Percentiles rank a stretch among this genome's conserved stretches.
Evolutionary conservation across 2,113 vertebrate genomes (phyloP).

Genomic region (Menura novaehollandiae): DNA sequence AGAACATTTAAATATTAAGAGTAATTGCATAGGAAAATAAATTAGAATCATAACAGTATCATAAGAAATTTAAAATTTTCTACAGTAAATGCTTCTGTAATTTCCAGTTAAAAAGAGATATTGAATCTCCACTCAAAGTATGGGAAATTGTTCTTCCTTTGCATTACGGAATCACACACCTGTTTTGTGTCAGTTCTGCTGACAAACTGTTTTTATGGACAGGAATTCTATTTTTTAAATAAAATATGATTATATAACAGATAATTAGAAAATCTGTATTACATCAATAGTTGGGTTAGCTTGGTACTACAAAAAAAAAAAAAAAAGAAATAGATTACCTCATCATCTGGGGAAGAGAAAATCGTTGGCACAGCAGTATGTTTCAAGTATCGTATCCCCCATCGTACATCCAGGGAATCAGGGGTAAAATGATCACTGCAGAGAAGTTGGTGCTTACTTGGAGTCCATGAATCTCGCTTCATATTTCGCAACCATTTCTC

Average conservation of each 20-base stretch:
- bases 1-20: neutral
- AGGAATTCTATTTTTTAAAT: neutral
- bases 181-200: neutral
- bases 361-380: constrained; percentile 82
- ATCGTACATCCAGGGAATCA: constrained; percentile 84
- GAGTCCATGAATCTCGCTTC: constrained; percentile 80
- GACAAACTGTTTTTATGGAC: neutral
- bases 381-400: constrained; percentile 88
- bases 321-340: constrained; percentile 49
- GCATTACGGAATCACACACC: neutral
- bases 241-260: neutral
- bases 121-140: neutral
- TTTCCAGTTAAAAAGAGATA: neutral
- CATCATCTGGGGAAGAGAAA: constrained; percentile 74
- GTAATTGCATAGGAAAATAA: neutral
- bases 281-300: neutral
- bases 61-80: neutral
- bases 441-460: constrained; percentile 86
- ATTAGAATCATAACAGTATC: neutral
- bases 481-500: constrained; percentile 87
- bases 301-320: neutral
- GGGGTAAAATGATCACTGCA: constrained; percentile 88
- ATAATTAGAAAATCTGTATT: neutral
- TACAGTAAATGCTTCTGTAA: neutral
- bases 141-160: neutral